Conservation (phyloP, 2,888 invertebrate species). For the Physocephala rufipes region DNA sequence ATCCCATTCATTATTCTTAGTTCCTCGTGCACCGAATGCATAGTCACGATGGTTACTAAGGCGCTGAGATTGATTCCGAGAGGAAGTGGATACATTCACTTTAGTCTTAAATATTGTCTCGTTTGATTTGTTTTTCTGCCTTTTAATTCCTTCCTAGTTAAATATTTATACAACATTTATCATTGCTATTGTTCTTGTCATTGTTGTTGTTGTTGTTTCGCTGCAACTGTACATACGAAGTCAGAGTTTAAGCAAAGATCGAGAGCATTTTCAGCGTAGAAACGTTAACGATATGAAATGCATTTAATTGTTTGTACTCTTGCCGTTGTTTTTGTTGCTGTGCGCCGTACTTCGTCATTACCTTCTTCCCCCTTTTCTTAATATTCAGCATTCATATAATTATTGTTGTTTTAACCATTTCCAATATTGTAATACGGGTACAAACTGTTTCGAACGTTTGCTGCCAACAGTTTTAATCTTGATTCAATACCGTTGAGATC, state of each 20-base stretch:
- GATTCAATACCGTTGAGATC: slow-evolving; percentile 50
- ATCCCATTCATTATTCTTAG: too few species aligned
- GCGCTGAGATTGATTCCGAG: slow-evolving; percentile 64
- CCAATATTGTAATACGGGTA: slow-evolving; percentile 30
- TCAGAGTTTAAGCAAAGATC: not conserved
- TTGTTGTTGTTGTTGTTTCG: slow-evolving; percentile 35
- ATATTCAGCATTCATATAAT: slow-evolving; percentile 22
- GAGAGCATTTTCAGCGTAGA: too few species aligned
- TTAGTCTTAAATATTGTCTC: slow-evolving; percentile 48
- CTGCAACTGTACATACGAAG: not conserved
- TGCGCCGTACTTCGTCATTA: slow-evolving; percentile 9
- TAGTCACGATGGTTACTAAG: slow-evolving; percentile 45
- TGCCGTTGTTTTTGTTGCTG: slow-evolving; percentile 22
- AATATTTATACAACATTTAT: too few species aligned
- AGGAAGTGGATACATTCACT: slow-evolving; percentile 58
- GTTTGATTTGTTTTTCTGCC: slow-evolving; percentile 39
- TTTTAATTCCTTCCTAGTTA: not conserved
- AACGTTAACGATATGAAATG: not conserved
- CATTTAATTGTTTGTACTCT: slow-evolving; percentile 13
- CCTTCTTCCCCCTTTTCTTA: slow-evolving; percentile 28
- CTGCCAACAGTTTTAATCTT: slow-evolving; percentile 51
- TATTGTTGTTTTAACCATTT: slow-evolving; percentile 17
- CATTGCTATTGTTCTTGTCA: slow-evolving; percentile 40
- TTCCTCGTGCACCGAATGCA: not conserved
- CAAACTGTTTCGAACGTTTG: slow-evolving; percentile 58